Percentiles rank a stretch among this genome's conserved stretches.
These are phyloP conservation scores for Larimichthys polyactis DNA, from an alignment of 2,113 vertebrate species.

Conservation along the genomic window DNA sequence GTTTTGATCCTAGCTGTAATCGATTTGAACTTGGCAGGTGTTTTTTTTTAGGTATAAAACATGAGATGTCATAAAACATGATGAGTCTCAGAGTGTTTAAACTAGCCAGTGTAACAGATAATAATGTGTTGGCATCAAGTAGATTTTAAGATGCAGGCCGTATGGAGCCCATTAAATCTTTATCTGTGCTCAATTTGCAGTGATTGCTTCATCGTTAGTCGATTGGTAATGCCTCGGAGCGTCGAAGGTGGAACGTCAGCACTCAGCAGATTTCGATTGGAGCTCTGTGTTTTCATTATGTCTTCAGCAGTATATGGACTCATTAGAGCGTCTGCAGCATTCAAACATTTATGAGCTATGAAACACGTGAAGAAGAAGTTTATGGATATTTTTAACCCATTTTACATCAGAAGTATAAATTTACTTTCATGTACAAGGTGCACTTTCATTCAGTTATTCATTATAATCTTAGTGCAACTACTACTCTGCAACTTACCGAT, in stretches of 20 bases:
- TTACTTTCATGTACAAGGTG: no score
- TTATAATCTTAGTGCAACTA: no score
- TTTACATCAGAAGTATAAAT: no score
- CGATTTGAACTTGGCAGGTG: neutral
- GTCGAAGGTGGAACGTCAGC: neutral
- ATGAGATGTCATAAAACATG: constrained; percentile 27
- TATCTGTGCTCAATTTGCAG: constrained; percentile 38
- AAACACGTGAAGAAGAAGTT: no score
- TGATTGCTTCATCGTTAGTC: constrained; percentile 32
- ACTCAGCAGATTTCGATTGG: constrained; percentile 13
- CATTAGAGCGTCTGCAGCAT: neutral
- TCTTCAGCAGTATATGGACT: neutral
- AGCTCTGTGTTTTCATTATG: constrained; percentile 23
- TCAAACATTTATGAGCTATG: neutral
- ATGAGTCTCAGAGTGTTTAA: constrained; percentile 18
- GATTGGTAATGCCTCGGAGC: constrained; percentile 36
- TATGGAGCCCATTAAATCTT: constrained; percentile 35
- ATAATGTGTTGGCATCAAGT: constrained; percentile 22
- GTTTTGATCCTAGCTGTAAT: neutral
- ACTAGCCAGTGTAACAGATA: constrained; percentile 1
- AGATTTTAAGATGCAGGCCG: constrained; percentile 4
- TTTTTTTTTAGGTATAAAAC: neutral
- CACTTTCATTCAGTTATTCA: no score
- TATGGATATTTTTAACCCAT: no score
- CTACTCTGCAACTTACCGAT: no score